phyloP scores from a whole-genome alignment of 1,140 invertebrate species.

The Nomia melanderi region DNA sequence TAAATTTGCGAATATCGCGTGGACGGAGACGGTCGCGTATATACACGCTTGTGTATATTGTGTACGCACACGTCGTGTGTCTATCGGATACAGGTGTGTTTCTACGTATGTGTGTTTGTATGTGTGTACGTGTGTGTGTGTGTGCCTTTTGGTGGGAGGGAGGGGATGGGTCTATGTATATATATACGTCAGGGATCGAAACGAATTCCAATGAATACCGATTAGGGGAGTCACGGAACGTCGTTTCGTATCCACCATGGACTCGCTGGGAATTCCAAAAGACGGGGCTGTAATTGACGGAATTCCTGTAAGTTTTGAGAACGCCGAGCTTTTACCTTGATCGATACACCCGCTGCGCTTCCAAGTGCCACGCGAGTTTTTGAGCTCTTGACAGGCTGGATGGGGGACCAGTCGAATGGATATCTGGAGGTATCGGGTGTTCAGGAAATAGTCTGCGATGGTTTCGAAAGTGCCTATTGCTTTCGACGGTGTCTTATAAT shows the following conservation, averaged over 20 bases:
- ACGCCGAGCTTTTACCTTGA: conserved; percentile 39
- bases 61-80: too few species aligned
- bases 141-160: background rate
- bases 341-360: conserved; percentile 31
- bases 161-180: background rate
- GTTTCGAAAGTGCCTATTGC: too few species aligned
- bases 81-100: too few species aligned
- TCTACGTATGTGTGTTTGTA: conserved; percentile 10
- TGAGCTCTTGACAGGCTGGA: background rate
- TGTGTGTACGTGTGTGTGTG: background rate
- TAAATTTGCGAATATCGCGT: conserved; percentile 79
- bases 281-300: conserved; percentile 48
- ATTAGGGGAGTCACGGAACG: conserved; percentile 55
- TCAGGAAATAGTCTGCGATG: background rate
- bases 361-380: conserved; percentile 27
- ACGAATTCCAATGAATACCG: conserved; percentile 69
- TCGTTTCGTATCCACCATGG: conserved; percentile 43
- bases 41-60: too few species aligned
- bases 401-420: background rate
- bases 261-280: conserved; percentile 51
- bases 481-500: too few species aligned
- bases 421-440: background rate
- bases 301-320: conserved; percentile 43
- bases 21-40: conserved; percentile 18
- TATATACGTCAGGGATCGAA: conserved; percentile 29